Evolutionary conservation across 2,113 vertebrate genomes (phyloP).

Genomic region (Columbina picui): DNA sequence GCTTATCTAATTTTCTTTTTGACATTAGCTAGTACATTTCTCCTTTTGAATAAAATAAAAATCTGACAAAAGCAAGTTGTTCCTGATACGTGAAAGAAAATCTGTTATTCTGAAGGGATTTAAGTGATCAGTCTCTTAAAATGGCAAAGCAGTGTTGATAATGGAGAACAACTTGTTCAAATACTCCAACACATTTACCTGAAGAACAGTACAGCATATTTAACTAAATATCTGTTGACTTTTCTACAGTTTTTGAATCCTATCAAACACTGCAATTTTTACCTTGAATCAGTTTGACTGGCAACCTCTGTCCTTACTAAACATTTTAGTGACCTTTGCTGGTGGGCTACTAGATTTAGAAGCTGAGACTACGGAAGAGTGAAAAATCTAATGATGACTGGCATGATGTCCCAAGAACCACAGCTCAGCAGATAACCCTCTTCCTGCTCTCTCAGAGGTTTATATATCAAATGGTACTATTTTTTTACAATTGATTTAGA

Average conservation of each 20-base stretch:
- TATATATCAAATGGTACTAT: neutral
- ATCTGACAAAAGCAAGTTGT: conserved; percentile 28
- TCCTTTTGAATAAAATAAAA: conserved; percentile 11
- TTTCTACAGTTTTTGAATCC: conserved; percentile 18
- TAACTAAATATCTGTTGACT: conserved; percentile 15
- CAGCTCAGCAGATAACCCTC: neutral
- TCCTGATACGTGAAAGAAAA: conserved; percentile 27
- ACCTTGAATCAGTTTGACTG: conserved; percentile 34
- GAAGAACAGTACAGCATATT: conserved; percentile 14
- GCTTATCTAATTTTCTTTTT: conserved; percentile 30
- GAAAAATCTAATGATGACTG: conserved; percentile 35
- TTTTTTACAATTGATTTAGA: neutral
- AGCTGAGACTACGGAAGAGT: neutral
- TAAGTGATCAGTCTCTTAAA: conserved; percentile 35
- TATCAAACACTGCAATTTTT: conserved; percentile 22
- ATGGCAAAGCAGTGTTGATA: conserved; percentile 1
- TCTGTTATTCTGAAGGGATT: conserved; percentile 12
- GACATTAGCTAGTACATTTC: neutral
- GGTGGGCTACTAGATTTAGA: neutral
- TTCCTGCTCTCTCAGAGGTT: neutral
- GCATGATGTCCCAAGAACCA: neutral
- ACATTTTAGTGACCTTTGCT: neutral
- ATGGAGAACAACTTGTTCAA: conserved; percentile 12
- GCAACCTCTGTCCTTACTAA: neutral
- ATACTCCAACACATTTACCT: conserved; percentile 4